Evolutionary conservation across 1,140 invertebrate genomes (phyloP).

Genomic region (Microplitis demolitor): DNA sequence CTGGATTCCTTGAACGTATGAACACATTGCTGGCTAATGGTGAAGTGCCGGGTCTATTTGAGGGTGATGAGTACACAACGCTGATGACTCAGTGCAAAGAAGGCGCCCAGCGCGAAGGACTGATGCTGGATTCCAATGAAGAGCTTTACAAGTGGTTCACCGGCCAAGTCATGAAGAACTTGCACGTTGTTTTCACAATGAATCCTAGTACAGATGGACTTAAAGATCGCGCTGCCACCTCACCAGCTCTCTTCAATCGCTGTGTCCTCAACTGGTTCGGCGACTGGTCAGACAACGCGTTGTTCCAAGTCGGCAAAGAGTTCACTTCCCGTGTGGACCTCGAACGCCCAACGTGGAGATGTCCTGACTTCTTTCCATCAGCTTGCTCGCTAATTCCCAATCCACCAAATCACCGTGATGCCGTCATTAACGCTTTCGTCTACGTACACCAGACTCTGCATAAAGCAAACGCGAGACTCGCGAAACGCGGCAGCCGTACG

Average conservation of each 20-base stretch:
- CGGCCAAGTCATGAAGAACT: constrained; percentile 96
- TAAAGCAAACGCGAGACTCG: constrained; percentile 86
- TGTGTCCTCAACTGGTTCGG: constrained; percentile 99
- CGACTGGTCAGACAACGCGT: constrained; percentile 97
- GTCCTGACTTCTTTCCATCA: constrained; percentile 87
- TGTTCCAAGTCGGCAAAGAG: constrained; percentile 93
- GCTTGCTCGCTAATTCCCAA: constrained; percentile 78
- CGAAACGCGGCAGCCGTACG: constrained; percentile 89
- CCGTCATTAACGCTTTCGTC: constrained; percentile 97
- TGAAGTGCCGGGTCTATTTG: constrained; percentile 93
- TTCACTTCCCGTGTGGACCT: constrained; percentile 85
- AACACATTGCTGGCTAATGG: constrained; percentile 98
- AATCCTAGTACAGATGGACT: constrained; percentile 98
- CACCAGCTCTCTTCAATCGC: constrained; percentile 98
- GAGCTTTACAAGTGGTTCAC: constrained; percentile 99
- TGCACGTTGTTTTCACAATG: constrained; percentile 99
- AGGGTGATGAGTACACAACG: constrained; percentile 97
- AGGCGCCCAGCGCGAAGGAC: constrained; percentile 94
- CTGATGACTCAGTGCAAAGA: constrained; percentile 99
- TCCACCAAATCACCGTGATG: constrained; percentile 84
- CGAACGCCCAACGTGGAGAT: constrained; percentile 79
- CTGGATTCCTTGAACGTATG: constrained; percentile 98
- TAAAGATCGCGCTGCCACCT: constrained; percentile 97
- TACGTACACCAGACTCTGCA: constrained; percentile 98
- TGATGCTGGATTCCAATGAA: constrained; percentile 98